These are phyloP conservation scores for Pediacus dermestoides DNA, from an alignment of 2,888 invertebrate genomes.

Conservation along the genomic window DNA sequence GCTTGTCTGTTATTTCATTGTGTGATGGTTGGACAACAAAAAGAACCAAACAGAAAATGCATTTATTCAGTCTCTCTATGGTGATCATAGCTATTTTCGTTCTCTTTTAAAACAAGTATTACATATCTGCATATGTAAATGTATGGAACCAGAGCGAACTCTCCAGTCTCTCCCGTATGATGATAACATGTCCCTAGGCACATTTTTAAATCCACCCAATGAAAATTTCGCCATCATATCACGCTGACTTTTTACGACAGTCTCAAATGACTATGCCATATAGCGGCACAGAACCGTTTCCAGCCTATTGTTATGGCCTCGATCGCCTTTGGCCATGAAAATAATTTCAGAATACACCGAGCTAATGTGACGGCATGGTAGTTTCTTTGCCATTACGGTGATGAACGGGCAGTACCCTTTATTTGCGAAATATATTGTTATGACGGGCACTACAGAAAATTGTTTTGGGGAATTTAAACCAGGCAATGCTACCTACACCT, in stretches of 20 bases:
- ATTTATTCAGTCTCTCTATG: background rate
- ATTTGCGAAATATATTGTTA: too few relatives aligned
- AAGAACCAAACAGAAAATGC: too few relatives aligned
- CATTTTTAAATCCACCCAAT: conserved; percentile 23
- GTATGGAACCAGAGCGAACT: too few relatives aligned
- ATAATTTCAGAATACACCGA: conserved; percentile 22
- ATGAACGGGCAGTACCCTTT: conserved; percentile 7
- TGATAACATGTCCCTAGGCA: conserved; percentile 25
- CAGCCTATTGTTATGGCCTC: conserved; percentile 12
- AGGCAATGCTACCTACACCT: too few relatives aligned
- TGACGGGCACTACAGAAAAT: too few relatives aligned
- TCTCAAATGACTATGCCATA: conserved; percentile 17
- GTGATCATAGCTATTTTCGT: conserved; percentile 1
- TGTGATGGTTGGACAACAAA: too few relatives aligned
- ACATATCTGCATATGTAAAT: conserved; percentile 2
- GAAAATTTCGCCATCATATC: conserved; percentile 24
- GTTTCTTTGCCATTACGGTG: conserved; percentile 11
- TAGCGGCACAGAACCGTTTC: too few relatives aligned
- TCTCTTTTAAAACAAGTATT: conserved; percentile 1
- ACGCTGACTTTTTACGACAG: conserved; percentile 23
- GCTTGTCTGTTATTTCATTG: too few relatives aligned
- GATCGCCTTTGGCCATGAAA: conserved; percentile 23
- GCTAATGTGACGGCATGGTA: conserved; percentile 8
- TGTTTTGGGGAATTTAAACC: too few relatives aligned
- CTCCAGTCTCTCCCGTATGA: too few relatives aligned